Base-by-base conservation (phyloP, 2,888 invertebrate species). In the Diadromus collaris region DNA sequence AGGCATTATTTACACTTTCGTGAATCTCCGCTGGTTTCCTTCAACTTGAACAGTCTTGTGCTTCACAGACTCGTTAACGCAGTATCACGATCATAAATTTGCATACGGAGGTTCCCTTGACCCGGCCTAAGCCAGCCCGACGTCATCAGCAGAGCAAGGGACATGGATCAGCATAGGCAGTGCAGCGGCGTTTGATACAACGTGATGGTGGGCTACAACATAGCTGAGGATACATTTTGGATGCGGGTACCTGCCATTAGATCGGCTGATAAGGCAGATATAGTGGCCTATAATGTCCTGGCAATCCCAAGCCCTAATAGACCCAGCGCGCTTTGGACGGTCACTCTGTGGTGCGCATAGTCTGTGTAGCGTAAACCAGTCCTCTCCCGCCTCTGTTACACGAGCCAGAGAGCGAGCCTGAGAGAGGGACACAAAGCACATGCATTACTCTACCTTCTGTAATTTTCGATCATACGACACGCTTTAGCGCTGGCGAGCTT, bases 221-320 rank as follows among this genome's bases (percentile, higher is more conserved):
- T 77, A 69, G 70, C 61, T 76, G 56, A 82, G 76, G 73, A 83
- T 85, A 82, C 83, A 86, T 86, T 86, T 86, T 86, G 85, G 83
- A 86, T 85, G 85, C 82, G 84, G 85, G 84, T 83, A 83, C 83
- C 81, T 80, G 82, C 86, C 84, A 86, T 86, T 87, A 86, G 87
- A 86, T 86, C 83, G 80, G 79, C 83, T 82, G 87, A 88, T 88
- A 86, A 86, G 85, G 83, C 80, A 86, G 86, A 87, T 86, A 84
- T 86, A 87, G 84, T 86, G 81, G 81, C 80, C 84, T 83, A 84
- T 86, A 86, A 87, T 86, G 87, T 85, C 80, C 85, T 78, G 81
- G 82, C 83, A 85, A 86, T 85, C 80, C 83, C 81, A 67, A 83
- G 75, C 84, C 83, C 85, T 85, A 86, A 86, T 88, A 86, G 85